Base-by-base conservation (phyloP, 2,797 vertebrate genomes). In the Neomorphus geoffroyi region DNA sequence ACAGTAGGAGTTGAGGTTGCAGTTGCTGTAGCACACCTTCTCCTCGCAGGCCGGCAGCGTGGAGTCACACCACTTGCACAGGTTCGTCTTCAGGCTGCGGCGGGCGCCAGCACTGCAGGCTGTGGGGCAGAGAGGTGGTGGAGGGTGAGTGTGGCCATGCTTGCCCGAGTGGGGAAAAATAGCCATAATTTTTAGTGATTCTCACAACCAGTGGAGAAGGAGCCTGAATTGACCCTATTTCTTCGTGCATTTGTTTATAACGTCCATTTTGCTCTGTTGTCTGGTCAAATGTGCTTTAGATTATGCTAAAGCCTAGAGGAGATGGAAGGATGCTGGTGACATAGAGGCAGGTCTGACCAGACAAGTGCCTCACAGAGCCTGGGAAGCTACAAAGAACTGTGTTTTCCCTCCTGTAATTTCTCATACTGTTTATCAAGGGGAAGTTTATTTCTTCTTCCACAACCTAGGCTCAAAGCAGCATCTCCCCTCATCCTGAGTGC, bases 41-140 rank as follows among this genome's bases (percentile, higher is more conserved):
- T 98, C 98, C 83, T 97, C 97, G 9, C 99, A 99, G 74, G 97
- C 87, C 0, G 99, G 98, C 1, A 93, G 92, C 2, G 98, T 98
- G 80, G 96, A 95, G 67, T 99, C 98, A 4, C 99, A 99, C 99
- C 99, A 99, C 94, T 97, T 98, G 79, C 99, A 99, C 67, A 99
- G 80, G 97, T 99, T 99, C 80, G 96, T 98, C 93, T 94, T 98
- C 82, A 98, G 96, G 94, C 98, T 98, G 86, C 98, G 98, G 91
- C 98, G 97, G 22, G 98, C 93, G 9, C 85, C 24, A 2, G 62
- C 91, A 1, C 94, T 86, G 50, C 96, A 84, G 90, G 97, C 98
- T 99, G 96, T 11, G 65, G 95, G 35, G 88, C 70, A 69, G 43
- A 66, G 86, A 54, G 48, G 60, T 2, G n/a, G 27, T 2, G 14